Percentiles rank a stretch among this genome's conserved stretches.
Conservation (phyloP, 2,797 vertebrate genomes). For the Pogonophryne albipinna region DNA sequence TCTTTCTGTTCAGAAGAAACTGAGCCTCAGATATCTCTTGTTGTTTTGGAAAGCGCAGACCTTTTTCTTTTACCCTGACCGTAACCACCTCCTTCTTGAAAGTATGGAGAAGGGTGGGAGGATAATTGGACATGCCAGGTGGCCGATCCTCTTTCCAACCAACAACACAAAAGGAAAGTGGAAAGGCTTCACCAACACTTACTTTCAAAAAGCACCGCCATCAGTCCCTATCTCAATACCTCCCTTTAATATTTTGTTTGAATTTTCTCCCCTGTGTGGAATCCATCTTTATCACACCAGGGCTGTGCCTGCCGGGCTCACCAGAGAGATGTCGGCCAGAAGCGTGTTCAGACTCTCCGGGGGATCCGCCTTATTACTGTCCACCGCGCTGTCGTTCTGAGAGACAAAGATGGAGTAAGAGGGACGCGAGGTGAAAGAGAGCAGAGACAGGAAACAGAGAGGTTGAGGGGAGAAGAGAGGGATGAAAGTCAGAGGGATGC, state of each 20-base stretch:
- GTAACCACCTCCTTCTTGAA: background rate
- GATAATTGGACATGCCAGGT: background rate
- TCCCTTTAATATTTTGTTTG: background rate
- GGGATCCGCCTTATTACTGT: conserved; percentile 83
- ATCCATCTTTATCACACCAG: conserved; percentile 42
- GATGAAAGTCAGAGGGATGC: conserved; percentile 39
- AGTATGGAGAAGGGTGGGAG: background rate
- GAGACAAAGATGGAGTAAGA: conserved; percentile 35
- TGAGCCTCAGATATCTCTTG: background rate
- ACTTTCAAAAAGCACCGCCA: conserved; percentile 29
- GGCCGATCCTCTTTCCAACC: background rate
- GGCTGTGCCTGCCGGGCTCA: conserved; percentile 56
- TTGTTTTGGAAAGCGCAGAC: conserved; percentile 35
- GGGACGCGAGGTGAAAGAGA: background rate
- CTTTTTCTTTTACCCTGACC: background rate
- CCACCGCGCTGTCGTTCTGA: conserved; percentile 90
- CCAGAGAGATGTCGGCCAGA: conserved; percentile 91
- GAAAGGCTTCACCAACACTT: background rate
- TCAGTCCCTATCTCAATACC: background rate
- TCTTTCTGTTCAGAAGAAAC: conserved; percentile 6
- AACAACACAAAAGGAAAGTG: conserved; percentile 7
- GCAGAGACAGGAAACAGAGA: conserved; percentile 14
- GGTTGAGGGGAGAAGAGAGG: background rate
- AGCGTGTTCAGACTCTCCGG: conserved; percentile 86
- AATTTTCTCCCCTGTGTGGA: conserved; percentile 12